Evolutionary conservation across 1,140 invertebrate genomes (phyloP), one percentile per base, ranked within the genome.

Genomic region (Coenobita brevimanus): DNA sequence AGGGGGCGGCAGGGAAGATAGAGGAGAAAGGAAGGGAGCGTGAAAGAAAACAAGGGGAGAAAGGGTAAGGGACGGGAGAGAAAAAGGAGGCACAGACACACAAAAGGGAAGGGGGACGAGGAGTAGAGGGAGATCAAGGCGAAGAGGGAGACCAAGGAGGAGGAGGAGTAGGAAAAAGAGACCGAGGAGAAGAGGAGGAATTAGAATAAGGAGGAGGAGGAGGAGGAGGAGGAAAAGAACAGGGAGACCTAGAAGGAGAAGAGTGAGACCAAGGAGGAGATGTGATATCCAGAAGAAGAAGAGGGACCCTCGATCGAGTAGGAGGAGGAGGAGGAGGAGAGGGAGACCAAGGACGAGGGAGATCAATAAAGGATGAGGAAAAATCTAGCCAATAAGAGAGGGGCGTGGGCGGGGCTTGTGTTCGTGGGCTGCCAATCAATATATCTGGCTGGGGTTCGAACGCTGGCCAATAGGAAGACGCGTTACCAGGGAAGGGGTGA

Each of bases 371-470:
- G 60, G 67, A 36, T 38, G 50, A 71, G 33, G 62, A 80, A 87
- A 87, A 80, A 73, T 81, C 69, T 50, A 78, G 30, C 84, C 84
- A 87, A 87, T 87, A 87, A 87, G 84, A 15, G 36, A 3, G 30
- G 62, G 21, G 21, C 38, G 84, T 80, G 84, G 84, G 84, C 84
- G 84, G 46, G 76, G 84, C 64, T 54, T 46, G 27, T 46, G 62
- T 87, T 86, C 84, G 62, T 80, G 60, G 57, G 79, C 84, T 73
- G 64, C 84, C 76, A 87, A 87, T 87, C 84, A 87, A 87, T 87
- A 83, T 73, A 80, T 69, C 46, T 73, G 57, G 17, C 64, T 64
- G 15, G 84, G 15, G 84, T 80, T 87, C 84, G 84, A 87, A 80
- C 64, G 38, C 75, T 24, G 4, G 46, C 46, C 46, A 50, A 50